Percentiles rank a stretch among this genome's conserved stretches.
phyloP scores from a whole-genome alignment of 2,888 invertebrate genomes.

The Archips xylosteana region DNA sequence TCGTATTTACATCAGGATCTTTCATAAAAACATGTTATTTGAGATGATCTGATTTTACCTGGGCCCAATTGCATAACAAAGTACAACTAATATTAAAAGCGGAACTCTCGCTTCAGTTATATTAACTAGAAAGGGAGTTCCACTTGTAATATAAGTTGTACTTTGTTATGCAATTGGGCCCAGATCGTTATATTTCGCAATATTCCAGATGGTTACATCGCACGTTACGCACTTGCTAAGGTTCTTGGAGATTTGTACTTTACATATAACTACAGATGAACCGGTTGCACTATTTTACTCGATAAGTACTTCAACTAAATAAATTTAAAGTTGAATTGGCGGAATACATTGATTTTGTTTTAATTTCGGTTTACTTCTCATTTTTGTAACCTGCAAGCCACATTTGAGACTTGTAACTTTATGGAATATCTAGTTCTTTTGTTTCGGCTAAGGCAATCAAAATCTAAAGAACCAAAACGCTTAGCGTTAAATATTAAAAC shows the following conservation, averaged over 20 bases:
- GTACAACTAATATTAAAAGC: too few relatives aligned
- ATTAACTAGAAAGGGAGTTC: too few relatives aligned
- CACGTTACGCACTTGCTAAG: too few relatives aligned
- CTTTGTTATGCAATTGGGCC: too few relatives aligned
- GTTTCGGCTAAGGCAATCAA: slow-evolving; percentile 25
- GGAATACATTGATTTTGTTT: neutral
- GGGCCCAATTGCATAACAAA: too few relatives aligned
- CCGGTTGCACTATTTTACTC: neutral
- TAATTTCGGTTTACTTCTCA: neutral
- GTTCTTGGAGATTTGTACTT: too few relatives aligned
- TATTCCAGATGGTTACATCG: too few relatives aligned
- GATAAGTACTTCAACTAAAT: neutral
- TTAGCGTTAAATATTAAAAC: slow-evolving; percentile 60
- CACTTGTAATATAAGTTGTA: too few relatives aligned
- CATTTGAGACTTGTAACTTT: slow-evolving; percentile 7
- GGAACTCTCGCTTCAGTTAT: too few relatives aligned
- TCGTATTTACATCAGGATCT: neutral
- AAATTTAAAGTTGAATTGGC: neutral
- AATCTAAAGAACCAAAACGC: slow-evolving; percentile 66
- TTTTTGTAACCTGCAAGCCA: neutral
- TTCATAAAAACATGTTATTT: neutral
- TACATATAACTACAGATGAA: too few relatives aligned
- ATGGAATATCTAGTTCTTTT: neutral
- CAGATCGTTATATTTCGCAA: neutral
- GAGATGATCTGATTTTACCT: neutral